Evolutionary conservation across 2,888 invertebrate species (phyloP).

Genomic region (Myopa tessellatipennis): DNA sequence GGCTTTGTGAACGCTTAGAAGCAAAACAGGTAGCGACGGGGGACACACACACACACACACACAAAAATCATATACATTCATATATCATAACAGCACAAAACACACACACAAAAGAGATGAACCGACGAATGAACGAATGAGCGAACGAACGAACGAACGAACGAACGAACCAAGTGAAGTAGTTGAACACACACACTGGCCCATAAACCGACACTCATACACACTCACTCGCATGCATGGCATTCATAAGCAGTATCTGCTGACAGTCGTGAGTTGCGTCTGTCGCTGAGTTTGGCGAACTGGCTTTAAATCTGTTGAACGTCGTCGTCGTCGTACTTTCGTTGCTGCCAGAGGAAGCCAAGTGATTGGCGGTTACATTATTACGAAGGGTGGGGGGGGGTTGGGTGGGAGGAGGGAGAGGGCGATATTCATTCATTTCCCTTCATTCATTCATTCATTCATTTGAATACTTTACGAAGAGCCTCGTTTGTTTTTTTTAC

Average conservation of each 20-base stretch:
- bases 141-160: neutral
- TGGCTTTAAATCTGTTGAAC: no score
- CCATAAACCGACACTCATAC: neutral
- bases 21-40: no score
- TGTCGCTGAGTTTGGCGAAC: neutral
- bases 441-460: conserved; percentile 2
- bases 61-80: no score
- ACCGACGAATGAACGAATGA: no score
- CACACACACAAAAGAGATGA: no score
- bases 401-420: neutral
- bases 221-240: neutral
- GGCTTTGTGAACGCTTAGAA: no score
- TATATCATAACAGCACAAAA: no score
- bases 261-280: neutral
- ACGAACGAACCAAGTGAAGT: neutral
- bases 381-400: no score
- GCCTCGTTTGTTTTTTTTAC: neutral
- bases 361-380: no score
- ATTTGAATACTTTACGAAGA: neutral
- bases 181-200: neutral
- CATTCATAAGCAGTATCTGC: conserved; percentile 9
- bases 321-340: no score
- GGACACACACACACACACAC: no score
- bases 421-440: neutral
- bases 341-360: no score